Percentiles rank a stretch among this genome's conserved stretches.
Evolutionary conservation across 2,113 vertebrate genomes (phyloP).

Genomic region (Meriones unguiculatus): DNA sequence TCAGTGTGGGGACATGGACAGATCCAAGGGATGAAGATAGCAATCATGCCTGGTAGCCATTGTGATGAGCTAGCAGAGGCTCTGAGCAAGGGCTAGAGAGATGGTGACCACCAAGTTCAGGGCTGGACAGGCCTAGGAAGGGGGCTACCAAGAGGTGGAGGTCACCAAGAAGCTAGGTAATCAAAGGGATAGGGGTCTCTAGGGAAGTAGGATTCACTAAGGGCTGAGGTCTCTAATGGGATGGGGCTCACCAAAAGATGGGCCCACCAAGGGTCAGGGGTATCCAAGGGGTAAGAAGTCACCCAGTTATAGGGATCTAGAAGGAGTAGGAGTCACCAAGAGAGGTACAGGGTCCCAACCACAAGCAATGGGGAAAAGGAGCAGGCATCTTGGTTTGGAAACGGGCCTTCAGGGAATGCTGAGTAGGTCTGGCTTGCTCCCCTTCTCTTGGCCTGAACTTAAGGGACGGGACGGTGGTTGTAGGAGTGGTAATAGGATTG

Average conservation of each 20-base stretch:
- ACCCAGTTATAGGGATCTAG: neutral
- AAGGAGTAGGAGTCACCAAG: neutral
- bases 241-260: neutral
- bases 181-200: neutral
- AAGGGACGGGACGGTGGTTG: neutral
- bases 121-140: neutral
- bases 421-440: neutral
- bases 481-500: rapidly evolving
- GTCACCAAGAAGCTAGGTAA: neutral
- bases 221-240: neutral
- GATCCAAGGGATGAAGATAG: rapidly evolving
- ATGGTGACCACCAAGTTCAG: neutral
- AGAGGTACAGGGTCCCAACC: neutral
- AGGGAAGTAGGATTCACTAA: neutral
- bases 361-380: too few relatives aligned
- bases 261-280: neutral
- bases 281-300: neutral
- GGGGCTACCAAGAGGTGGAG: neutral
- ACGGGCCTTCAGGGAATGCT: neutral
- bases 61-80: neutral
- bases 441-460: neutral
- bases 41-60: neutral
- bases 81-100: neutral
- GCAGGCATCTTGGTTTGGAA: neutral
- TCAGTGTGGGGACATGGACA: neutral